Evolutionary conservation across 2,797 vertebrate species (phyloP), one percentile per base, ranked within the genome.

Genomic region (Ataeniobius toweri): DNA sequence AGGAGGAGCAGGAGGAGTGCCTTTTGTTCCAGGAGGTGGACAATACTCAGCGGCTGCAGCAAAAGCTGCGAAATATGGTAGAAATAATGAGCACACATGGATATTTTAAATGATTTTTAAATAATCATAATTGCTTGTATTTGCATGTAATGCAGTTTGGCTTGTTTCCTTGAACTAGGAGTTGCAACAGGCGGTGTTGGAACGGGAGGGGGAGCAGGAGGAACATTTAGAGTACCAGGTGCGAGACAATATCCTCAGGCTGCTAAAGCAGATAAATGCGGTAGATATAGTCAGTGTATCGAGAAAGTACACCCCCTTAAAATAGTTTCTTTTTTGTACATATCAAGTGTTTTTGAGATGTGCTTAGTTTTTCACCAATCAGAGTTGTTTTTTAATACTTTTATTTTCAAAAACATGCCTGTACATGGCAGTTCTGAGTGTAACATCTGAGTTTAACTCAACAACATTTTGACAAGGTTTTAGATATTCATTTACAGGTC

Each of bases 21-120:
- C 69, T 55, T 56, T 73, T 56, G 51, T 56, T n/a, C 71, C 73
- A n/a, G 87, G 81, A 77, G 90, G 9, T 48, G 91, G 86, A 75
- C 86, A 76, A 12, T 85, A 89, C 76, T 76, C 84, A 75, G 86
- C 87, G 69, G 88, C 84, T 48, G 86, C 87, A 75, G 86, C 87
- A 76, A 90, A 91, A 90, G 87, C 91, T 81, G 86, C 84, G 80
- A 91, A 92, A 92, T 91, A 88, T 0, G 88, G 89, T 88, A 71
- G 0, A 39, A 20, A 0, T 69, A 81, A 80, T 41, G 0, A 80
- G 4, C 16, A 83, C 28, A 36, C 13, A 67, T 28, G 7, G 67
- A 44, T 46, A 46, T 46, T 69, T 69, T 69, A 22, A 41, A 41
- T 67, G 39, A 41, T 41, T 44, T 67, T 65, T 20, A 12, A 9